phyloP scores from a whole-genome alignment of 2,113 vertebrate genomes.

The Sinocyclocheilus grahami region DNA sequence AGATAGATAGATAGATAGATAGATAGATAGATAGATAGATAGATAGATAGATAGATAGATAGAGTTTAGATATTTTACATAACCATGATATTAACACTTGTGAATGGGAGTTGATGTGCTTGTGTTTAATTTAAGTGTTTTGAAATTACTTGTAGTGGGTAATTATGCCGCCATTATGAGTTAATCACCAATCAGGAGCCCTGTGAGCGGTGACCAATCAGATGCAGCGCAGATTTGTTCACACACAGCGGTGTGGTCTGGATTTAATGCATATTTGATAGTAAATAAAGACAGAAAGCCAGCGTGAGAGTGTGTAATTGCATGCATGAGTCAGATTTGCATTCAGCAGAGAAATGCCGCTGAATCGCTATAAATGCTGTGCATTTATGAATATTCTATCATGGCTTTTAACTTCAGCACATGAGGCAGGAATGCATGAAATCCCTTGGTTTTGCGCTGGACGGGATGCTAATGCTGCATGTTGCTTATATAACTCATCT shows the following conservation, averaged over 20 bases:
- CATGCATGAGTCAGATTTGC: background rate
- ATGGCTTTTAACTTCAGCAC: background rate
- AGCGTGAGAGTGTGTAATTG: background rate
- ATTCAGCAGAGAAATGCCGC: background rate
- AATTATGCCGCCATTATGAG: background rate
- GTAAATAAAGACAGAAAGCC: background rate
- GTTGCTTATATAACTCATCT: slow-evolving; percentile 2
- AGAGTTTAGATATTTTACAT: background rate
- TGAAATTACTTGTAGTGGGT: background rate
- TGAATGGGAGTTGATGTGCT: background rate
- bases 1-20: background rate
- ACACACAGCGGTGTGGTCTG: background rate
- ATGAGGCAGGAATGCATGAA: background rate
- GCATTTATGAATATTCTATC: slow-evolving; percentile 19
- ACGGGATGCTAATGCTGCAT: background rate
- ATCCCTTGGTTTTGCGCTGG: background rate
- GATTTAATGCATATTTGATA: background rate
- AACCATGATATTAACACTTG: background rate
- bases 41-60: background rate
- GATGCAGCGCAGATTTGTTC: background rate
- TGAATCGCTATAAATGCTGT: background rate
- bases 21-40: background rate
- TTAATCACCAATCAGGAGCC: background rate
- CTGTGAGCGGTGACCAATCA: background rate
- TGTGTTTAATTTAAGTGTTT: slow-evolving; percentile 6